Evolutionary conservation across 2,888 invertebrate genomes (phyloP).

Genomic region (Nyleta sp.): DNA sequence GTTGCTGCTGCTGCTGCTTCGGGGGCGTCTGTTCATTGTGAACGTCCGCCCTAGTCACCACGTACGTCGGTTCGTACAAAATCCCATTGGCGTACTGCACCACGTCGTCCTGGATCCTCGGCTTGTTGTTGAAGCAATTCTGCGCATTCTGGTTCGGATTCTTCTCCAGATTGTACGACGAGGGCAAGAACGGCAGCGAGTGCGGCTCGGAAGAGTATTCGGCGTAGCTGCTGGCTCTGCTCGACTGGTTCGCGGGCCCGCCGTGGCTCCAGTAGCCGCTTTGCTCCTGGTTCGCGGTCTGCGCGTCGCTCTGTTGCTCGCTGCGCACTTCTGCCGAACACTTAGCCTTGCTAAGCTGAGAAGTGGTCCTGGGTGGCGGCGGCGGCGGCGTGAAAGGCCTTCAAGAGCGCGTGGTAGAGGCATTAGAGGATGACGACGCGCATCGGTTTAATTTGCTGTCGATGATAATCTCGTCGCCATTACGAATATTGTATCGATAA

Average conservation of each 20-base stretch:
- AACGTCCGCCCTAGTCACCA: conserved; percentile 93
- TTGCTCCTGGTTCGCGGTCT: conserved; percentile 80
- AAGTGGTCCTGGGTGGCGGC: conserved; percentile 93
- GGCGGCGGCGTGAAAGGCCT: conserved; percentile 85
- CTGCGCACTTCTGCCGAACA: conserved; percentile 84
- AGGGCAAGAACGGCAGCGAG: conserved; percentile 86
- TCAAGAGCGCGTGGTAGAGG: conserved; percentile 79
- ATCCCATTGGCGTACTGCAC: conserved; percentile 83
- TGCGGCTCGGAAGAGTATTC: conserved; percentile 84
- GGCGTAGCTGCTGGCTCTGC: conserved; percentile 71
- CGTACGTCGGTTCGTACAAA: conserved; percentile 81
- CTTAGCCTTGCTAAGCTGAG: conserved; percentile 90
- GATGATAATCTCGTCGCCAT: conserved; percentile 95
- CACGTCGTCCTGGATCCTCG: conserved; percentile 81
- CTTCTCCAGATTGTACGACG: conserved; percentile 82
- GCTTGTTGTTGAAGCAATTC: conserved; percentile 72
- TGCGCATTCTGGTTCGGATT: conserved; percentile 67
- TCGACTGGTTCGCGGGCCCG: conserved; percentile 65
- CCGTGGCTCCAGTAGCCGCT: conserved; percentile 78
- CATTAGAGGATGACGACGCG: conserved; percentile 74
- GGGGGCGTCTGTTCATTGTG: conserved; percentile 91
- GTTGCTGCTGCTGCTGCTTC: conserved; percentile 54
- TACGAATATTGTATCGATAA: conserved; percentile 94
- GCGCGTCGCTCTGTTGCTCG: conserved; percentile 73
- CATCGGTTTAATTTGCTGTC: conserved; percentile 89